phyloP scores from a whole-genome alignment of 1,140 invertebrate species.

The Macrotrachela quadricornifera region DNA sequence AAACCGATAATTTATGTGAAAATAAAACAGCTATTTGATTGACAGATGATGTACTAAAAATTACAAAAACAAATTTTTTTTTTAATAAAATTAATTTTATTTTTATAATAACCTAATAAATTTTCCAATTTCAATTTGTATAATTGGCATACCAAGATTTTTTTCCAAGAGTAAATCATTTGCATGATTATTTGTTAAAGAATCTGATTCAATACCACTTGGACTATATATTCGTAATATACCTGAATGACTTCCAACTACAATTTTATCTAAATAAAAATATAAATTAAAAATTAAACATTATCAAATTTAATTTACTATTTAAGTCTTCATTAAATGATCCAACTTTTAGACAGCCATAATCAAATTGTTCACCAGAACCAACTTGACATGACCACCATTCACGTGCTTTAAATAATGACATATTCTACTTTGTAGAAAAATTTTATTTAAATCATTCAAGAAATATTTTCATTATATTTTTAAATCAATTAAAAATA shows the following conservation, averaged over 20 bases:
- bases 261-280: constrained; percentile 39
- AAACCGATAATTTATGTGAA: constrained; percentile 42
- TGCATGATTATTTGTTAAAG: constrained; percentile 25
- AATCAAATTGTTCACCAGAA: constrained; percentile 41
- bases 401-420: constrained; percentile 52
- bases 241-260: constrained; percentile 47
- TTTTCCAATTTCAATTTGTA: constrained; percentile 46
- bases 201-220: constrained; percentile 23
- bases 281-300: constrained; percentile 5
- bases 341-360: constrained; percentile 37
- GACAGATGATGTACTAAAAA: constrained; percentile 37
- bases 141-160: constrained; percentile 41
- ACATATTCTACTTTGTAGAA: constrained; percentile 35
- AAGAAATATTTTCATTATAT: too few species aligned
- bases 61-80: not conserved
- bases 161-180: constrained; percentile 49
- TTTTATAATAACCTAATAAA: constrained; percentile 41
- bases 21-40: constrained; percentile 47
- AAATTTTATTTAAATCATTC: too few species aligned
- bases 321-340: not conserved
- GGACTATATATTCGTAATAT: constrained; percentile 46
- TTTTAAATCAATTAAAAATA: too few species aligned
- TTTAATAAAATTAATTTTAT: not conserved
- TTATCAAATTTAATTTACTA: not conserved
- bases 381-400: constrained; percentile 45